Evolutionary conservation across 1,140 invertebrate species (phyloP).

Genomic region (Neodiprion pinetum): DNA sequence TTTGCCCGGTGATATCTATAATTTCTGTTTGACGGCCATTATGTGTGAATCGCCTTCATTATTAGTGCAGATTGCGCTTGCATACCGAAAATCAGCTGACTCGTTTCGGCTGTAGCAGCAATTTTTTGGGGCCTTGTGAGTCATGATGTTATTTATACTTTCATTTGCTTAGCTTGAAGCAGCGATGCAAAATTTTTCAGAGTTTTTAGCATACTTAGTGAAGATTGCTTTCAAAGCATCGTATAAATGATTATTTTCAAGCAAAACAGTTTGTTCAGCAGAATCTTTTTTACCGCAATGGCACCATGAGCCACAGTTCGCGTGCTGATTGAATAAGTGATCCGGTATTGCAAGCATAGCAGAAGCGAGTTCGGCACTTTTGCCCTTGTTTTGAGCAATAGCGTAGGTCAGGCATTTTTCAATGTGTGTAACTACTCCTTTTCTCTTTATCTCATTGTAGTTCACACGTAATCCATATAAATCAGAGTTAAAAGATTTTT

Average conservation of each 20-base stretch:
- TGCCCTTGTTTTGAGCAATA: conserved; percentile 23
- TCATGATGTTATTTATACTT: conserved; percentile 23
- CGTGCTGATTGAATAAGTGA: conserved; percentile 18
- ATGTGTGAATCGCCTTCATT: conserved; percentile 28
- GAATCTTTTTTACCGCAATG: too few species aligned
- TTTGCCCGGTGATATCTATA: conserved; percentile 17
- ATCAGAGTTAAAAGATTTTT: conserved; percentile 18
- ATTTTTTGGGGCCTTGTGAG: conserved; percentile 22
- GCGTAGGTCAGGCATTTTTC: conserved; percentile 28
- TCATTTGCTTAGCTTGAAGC: conserved; percentile 25
- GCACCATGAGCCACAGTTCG: conserved; percentile 26
- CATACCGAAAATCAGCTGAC: conserved; percentile 26
- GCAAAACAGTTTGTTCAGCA: neutral
- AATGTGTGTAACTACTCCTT: conserved; percentile 20
- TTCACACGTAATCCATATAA: conserved; percentile 17
- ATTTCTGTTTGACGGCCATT: conserved; percentile 21
- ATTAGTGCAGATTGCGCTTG: conserved; percentile 20
- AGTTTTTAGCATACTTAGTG: conserved; percentile 18
- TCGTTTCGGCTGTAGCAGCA: conserved; percentile 20
- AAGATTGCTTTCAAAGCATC: conserved; percentile 18
- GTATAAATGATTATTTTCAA: conserved; percentile 20
- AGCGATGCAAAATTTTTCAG: conserved; percentile 20
- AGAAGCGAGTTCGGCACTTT: conserved; percentile 13
- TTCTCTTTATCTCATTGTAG: neutral
- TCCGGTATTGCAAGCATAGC: conserved; percentile 20